Conservation (phyloP, 1,140 invertebrate species). For the Phymastichus coffea region DNA sequence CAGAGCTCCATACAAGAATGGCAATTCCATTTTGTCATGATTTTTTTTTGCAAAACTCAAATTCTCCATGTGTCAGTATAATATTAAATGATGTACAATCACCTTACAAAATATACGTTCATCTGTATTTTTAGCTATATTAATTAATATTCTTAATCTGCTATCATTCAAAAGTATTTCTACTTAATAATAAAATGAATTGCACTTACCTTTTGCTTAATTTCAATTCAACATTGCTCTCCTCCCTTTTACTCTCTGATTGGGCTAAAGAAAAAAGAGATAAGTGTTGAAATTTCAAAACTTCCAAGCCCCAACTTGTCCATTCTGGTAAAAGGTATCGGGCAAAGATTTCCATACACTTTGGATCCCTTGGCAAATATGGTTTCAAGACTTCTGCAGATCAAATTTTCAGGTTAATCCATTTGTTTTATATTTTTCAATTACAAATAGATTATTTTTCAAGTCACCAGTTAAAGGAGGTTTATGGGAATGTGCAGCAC, state of each 20-base stretch:
- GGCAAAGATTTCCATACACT: conserved; percentile 86
- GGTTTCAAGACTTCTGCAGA: conserved; percentile 66
- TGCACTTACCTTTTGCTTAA: no score
- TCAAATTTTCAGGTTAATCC: conserved; percentile 23
- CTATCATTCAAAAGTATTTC: no score
- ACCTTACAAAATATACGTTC: no score
- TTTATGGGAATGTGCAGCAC: conserved; percentile 89
- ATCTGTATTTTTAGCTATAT: no score
- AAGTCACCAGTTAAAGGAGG: conserved; percentile 66
- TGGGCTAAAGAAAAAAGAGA: no score
- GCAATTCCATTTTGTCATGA: conserved; percentile 18
- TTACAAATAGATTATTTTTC: not conserved
- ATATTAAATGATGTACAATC: conserved; percentile 12
- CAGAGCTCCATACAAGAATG: conserved; percentile 40
- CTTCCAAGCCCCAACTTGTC: conserved; percentile 83
- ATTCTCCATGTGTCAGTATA: conserved; percentile 13
- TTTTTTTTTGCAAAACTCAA: not conserved
- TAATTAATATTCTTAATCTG: no score
- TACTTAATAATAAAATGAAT: no score
- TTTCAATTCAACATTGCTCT: no score
- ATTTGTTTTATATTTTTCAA: not conserved
- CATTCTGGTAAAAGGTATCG: conserved; percentile 81
- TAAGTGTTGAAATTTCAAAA: conserved; percentile 74
- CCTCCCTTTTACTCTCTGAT: no score
- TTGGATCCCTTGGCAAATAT: conserved; percentile 61